Percentiles rank a stretch among this genome's conserved stretches.
phyloP scores from a whole-genome alignment of 2,113 vertebrate genomes.

The Corydoras sp. region DNA sequence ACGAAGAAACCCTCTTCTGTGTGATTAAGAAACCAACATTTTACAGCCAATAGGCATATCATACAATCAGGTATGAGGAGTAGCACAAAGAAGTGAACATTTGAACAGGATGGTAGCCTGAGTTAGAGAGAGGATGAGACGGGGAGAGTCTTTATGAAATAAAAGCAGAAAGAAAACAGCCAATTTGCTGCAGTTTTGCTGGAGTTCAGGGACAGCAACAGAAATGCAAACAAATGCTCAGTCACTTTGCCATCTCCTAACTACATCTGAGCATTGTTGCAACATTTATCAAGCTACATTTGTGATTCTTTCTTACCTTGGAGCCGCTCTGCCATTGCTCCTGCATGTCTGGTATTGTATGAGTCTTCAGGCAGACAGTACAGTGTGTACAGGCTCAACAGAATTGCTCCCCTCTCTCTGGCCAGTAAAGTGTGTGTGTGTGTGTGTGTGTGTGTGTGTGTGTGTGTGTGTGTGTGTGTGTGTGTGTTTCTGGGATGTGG shows the following conservation, averaged over 20 bases:
- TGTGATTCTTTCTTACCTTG: background rate
- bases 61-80: background rate
- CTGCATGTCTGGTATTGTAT: background rate
- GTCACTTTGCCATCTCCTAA: slow-evolving; percentile 3
- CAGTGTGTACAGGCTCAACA: slow-evolving; percentile 22
- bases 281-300: slow-evolving; percentile 1
- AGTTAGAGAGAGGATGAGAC: background rate
- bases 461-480: slow-evolving; percentile 27
- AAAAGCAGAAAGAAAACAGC: background rate
- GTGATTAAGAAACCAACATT: background rate
- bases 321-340: background rate
- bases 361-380: slow-evolving; percentile 2
- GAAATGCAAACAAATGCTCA: background rate
- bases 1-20: background rate
- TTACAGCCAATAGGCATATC: background rate
- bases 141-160: slow-evolving; percentile 1
- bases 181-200: slow-evolving; percentile 11
- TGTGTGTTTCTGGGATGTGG: slow-evolving; percentile 49
- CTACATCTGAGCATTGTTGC: slow-evolving; percentile 10
- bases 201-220: background rate
- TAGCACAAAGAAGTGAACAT: background rate
- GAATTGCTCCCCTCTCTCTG: slow-evolving; percentile 35
- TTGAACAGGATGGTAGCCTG: no score
- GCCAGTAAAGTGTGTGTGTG: slow-evolving; percentile 35
- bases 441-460: slow-evolving; percentile 29